These are phyloP conservation scores for Drosophila anomalata DNA, from an alignment of 2,888 invertebrate genomes.

Conservation along the genomic window DNA sequence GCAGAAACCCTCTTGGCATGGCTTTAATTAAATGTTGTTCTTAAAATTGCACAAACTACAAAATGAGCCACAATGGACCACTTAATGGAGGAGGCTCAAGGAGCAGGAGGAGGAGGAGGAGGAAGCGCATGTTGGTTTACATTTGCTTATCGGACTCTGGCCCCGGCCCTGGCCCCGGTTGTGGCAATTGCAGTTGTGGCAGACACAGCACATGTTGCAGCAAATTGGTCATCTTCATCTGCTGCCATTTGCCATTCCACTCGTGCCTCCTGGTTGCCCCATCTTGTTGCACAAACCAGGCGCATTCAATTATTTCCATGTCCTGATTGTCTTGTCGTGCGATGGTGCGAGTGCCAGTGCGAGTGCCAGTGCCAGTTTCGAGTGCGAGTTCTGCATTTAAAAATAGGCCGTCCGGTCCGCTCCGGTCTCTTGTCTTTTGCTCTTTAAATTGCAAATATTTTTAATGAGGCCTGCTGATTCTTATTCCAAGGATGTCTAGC, in stretches of 20 bases:
- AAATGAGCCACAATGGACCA: conserved; percentile 79
- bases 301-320: conserved; percentile 79
- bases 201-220: conserved; percentile 68
- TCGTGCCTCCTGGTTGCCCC: neutral
- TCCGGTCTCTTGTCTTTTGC: conserved; percentile 34
- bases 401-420: conserved; percentile 63
- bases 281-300: conserved; percentile 34
- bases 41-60: conserved; percentile 74
- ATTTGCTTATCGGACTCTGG: conserved; percentile 69
- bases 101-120: neutral
- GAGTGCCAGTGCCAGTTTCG: too few relatives aligned
- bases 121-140: conserved; percentile 38
- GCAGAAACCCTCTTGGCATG: neutral
- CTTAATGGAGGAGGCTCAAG: conserved; percentile 22
- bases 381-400: conserved; percentile 74
- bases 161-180: neutral
- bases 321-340: conserved; percentile 80
- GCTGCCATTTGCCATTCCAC: conserved; percentile 52
- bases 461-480: conserved; percentile 59
- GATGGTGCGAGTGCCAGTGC: conserved; percentile 47
- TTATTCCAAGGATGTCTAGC: conserved; percentile 39
- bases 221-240: conserved; percentile 79
- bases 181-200: conserved; percentile 31
- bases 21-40: conserved; percentile 75
- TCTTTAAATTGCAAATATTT: conserved; percentile 71